A percentile compares a stretch with the other conserved stretches of the same genome.
phyloP scores from a whole-genome alignment of 2,888 invertebrate species.

The Phasia obesa region DNA sequence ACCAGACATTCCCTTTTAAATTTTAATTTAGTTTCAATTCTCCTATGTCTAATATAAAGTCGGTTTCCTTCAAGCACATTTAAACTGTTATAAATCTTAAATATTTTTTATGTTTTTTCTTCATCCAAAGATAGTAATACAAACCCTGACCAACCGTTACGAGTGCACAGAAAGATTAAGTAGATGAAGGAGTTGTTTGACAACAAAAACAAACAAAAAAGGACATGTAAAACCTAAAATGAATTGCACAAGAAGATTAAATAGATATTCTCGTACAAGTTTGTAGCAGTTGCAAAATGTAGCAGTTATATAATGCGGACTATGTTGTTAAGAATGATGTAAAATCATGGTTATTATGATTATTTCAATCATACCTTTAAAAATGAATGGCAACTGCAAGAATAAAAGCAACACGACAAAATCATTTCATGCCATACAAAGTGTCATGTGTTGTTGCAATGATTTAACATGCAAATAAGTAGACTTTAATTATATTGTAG shows the following conservation, averaged over 20 bases:
- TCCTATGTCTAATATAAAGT: too few species aligned
- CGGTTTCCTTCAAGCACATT: too few species aligned
- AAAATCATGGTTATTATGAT: background rate
- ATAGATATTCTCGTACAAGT: background rate
- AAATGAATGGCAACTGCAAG: slow-evolving; percentile 9
- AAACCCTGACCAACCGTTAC: too few species aligned
- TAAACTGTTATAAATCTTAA: too few species aligned
- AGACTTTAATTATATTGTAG: background rate
- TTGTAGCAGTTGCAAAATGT: background rate
- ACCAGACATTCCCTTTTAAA: too few species aligned
- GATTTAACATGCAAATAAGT: background rate
- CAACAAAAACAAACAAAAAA: background rate
- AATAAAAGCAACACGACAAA: background rate
- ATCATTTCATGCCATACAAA: background rate
- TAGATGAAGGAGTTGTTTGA: background rate
- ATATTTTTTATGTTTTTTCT: too few species aligned
- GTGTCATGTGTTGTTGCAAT: slow-evolving; percentile 19
- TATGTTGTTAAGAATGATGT: background rate
- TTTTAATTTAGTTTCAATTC: too few species aligned
- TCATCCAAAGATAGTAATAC: too few species aligned
- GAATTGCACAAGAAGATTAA: background rate
- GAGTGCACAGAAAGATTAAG: background rate
- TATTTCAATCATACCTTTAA: slow-evolving; percentile 16
- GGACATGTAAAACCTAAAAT: background rate
- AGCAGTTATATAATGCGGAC: background rate